Base-by-base conservation (phyloP, 1,140 invertebrate genomes). In the Aphis gossypii region DNA sequence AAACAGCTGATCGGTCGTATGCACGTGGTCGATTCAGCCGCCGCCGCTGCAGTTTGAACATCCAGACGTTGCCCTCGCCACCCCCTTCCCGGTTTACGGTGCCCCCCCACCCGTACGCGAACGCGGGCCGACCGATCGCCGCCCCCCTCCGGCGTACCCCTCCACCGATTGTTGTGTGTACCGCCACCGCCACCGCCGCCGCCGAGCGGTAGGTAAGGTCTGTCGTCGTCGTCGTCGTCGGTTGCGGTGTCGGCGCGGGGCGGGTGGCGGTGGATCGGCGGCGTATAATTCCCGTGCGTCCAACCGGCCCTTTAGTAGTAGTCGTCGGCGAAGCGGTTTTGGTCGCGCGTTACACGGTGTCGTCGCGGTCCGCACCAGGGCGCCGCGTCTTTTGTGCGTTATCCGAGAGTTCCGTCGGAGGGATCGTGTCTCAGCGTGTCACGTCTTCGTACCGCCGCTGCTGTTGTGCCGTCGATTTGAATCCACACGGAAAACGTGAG, bases 1-100 rank as follows among this genome's bases (percentile, higher is more conserved):
- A 48, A 92, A 84, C 91, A 92, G 91, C 91, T 92, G 91, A 92
- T 92, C 91, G 91, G 56, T 83, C 6, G 41, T n/a, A 44, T 92
- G 91, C 91, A 92, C 91, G 91, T 92, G 91, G 91, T 92, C 76
- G 91, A 92, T 84, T 54, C 23, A 44, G 44, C 56, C 56, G 25
- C 60, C 38, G 48, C 60, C 30, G 21, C 60, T 68, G 60, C 60
- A 68, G 30, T 68, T 68, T 68, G 60, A 68, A 68, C 30, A 68
- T 54, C 38, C 76, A 82, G 91, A 91, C 91, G 90, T 44, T 82
- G 60, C n/a, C 44, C 90, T 38, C 11, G 20, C 38, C 60, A 7
- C 41, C 41, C 41, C n/a, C 20, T 30, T 6, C 5, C 89, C 23
- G 20, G 2, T 5, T 9, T 2, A 2, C 38, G 0, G 25, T 14